These are phyloP conservation scores for Thelaira solivaga DNA, from an alignment of 2,888 invertebrate species.

Conservation along the genomic window DNA sequence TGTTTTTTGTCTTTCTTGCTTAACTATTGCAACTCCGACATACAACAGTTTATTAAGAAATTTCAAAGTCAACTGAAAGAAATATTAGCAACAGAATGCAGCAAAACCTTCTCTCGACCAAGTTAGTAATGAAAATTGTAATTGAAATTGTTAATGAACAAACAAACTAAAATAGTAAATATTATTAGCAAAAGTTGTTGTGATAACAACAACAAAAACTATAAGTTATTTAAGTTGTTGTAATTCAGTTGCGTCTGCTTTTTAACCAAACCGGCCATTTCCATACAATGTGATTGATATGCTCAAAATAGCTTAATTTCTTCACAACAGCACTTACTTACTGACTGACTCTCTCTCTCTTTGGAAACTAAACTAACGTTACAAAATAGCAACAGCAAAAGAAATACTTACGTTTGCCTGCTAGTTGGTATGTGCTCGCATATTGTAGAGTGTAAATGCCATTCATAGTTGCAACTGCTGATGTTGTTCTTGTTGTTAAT, in stretches of 20 bases:
- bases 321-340: slow-evolving; percentile 23
- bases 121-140: slow-evolving; percentile 19
- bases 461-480: too few species aligned
- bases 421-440: background rate
- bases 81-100: slow-evolving; percentile 65
- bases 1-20: too few species aligned
- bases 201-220: slow-evolving; percentile 17
- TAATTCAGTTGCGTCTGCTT: slow-evolving; percentile 40
- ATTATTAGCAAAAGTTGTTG: slow-evolving; percentile 19
- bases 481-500: slow-evolving; percentile 41
- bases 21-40: slow-evolving; percentile 16
- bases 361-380: background rate
- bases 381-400: background rate
- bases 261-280: slow-evolving; percentile 34
- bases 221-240: slow-evolving; percentile 3
- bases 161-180: slow-evolving; percentile 1
- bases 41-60: slow-evolving; percentile 64
- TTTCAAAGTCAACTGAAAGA: slow-evolving; percentile 69
- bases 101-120: slow-evolving; percentile 64
- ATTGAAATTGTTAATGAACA: slow-evolving; percentile 23
- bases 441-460: background rate
- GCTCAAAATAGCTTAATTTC: slow-evolving; percentile 5
- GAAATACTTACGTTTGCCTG: background rate
- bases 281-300: slow-evolving; percentile 24
- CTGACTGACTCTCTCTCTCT: slow-evolving; percentile 45